Conservation (phyloP, 53 echinoderm and acorn worm genomes). For the Stichopus horrens region DNA sequence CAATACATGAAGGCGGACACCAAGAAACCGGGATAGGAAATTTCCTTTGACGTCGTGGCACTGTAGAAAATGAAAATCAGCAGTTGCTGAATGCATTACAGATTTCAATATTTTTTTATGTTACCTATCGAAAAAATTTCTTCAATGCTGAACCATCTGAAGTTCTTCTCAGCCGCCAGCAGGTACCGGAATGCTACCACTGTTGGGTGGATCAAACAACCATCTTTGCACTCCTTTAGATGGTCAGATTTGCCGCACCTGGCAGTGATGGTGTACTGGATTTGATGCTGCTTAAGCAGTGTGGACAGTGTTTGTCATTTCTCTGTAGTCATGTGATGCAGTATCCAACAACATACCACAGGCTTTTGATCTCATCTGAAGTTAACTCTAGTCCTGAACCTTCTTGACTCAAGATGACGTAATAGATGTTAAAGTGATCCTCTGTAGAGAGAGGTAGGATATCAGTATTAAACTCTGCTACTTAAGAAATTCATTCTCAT, state of each 20-base stretch:
- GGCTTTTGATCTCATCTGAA: conserved; percentile 17
- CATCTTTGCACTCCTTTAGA: neutral
- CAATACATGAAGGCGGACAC: conserved; percentile 9
- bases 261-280: neutral
- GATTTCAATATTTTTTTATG: neutral
- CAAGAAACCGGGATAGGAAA: neutral
- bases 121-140: neutral
- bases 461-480: neutral
- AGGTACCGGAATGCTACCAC: neutral
- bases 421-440: neutral
- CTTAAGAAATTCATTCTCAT: conserved; percentile 14
- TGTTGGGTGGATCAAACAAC: neutral
- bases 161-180: neutral
- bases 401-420: too few species aligned
- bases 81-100: neutral
- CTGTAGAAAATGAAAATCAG: neutral
- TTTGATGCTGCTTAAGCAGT: neutral
- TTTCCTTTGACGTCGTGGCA: conserved; percentile 1
- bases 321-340: conserved; percentile 9
- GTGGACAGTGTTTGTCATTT: conserved; percentile 33
- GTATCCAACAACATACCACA: conserved; percentile 25
- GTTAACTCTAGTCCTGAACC: neutral
- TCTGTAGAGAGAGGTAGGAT: neutral
- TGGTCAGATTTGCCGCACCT: neutral
- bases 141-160: neutral